Evolutionary conservation across 2,113 vertebrate genomes (phyloP), one percentile per base, ranked within the genome.

Genomic region (Chaetura pelagica): DNA sequence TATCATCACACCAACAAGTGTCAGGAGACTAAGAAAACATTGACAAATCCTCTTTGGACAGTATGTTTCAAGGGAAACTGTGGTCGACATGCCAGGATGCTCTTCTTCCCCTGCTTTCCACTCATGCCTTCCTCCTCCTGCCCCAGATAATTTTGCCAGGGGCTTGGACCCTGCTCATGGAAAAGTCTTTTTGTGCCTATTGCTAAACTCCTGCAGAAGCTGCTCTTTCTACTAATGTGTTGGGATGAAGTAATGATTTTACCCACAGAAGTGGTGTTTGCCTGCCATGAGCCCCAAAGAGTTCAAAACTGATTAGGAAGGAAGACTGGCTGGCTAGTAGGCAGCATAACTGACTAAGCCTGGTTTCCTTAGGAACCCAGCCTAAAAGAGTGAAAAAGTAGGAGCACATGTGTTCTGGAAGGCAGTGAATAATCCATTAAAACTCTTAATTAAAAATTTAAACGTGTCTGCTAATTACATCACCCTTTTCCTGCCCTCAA

Each of bases 391-490:
- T 4, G 15, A 94, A 83, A 89, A 95, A 94, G 69, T 94, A 91
- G 79, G 87, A 96, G 93, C 89, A 78, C 92, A 93, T 96, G 95
- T 93, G 52, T 87, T 93, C 95, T 92, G 79, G 80, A 94, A 96
- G 93, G 92, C 96, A 94, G 93, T 92, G 95, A 96, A 93, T 91
- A 96, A 95, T 93, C 96, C 89, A 96, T 95, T 96, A 96, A 93
- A 90, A 96, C 77, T 94, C 96, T 96, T 96, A 96, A 96, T 96
- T 96, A 96, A 97, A 96, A 97, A 96, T 94, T 89, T 93, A 95
- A 96, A 96, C 95, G 89, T 95, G 96, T 96, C 92, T 96, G 92
- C 93, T 97, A 96, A 96, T 96, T 97, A 96, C 96, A 95, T 86
- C 94, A 94, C 94, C 88, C 88, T 87, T 84, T 52, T 94, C 80